Evolutionary conservation across 2,888 invertebrate species (phyloP).

Genomic region (Corythucha ciliata): DNA sequence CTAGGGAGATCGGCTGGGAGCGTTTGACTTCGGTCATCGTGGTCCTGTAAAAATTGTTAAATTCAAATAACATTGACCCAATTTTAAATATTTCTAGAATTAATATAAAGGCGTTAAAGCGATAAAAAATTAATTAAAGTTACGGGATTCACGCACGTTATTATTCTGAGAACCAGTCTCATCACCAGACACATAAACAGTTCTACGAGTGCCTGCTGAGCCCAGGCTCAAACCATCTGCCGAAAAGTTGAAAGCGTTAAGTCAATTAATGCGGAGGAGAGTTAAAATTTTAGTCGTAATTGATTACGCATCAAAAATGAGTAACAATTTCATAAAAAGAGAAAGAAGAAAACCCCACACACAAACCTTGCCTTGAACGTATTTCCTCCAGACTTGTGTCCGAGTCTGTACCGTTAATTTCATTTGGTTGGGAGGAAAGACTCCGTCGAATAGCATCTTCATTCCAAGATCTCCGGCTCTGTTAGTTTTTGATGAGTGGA

Average conservation of each 20-base stretch:
- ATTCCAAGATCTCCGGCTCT: conserved; percentile 61
- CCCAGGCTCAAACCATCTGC: conserved; percentile 47
- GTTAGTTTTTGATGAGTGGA: background rate
- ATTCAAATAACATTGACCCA: background rate
- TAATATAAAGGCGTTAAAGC: background rate
- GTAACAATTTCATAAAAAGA: background rate
- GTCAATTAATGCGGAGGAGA: background rate
- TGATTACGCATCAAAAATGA: background rate
- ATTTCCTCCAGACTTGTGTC: conserved; percentile 64
- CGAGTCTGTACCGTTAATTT: conserved; percentile 59
- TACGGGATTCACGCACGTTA: background rate
- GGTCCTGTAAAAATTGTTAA: conserved; percentile 29
- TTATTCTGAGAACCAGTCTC: conserved; percentile 24
- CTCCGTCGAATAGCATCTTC: conserved; percentile 58
- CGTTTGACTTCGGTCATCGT: conserved; percentile 33
- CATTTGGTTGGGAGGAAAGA: conserved; percentile 35
- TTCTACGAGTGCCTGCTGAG: conserved; percentile 70
- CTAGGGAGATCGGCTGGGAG: conserved; percentile 31
- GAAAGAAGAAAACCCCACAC: background rate
- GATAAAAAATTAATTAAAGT: background rate
- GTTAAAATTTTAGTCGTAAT: no score
- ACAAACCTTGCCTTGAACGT: conserved; percentile 35
- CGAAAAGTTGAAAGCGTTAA: conserved; percentile 14
- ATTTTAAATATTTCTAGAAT: background rate
- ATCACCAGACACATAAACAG: conserved; percentile 55